Percentiles rank a stretch among this genome's conserved stretches.
phyloP scores from a whole-genome alignment of 2,888 invertebrate genomes.

The Orchestes rusci region DNA sequence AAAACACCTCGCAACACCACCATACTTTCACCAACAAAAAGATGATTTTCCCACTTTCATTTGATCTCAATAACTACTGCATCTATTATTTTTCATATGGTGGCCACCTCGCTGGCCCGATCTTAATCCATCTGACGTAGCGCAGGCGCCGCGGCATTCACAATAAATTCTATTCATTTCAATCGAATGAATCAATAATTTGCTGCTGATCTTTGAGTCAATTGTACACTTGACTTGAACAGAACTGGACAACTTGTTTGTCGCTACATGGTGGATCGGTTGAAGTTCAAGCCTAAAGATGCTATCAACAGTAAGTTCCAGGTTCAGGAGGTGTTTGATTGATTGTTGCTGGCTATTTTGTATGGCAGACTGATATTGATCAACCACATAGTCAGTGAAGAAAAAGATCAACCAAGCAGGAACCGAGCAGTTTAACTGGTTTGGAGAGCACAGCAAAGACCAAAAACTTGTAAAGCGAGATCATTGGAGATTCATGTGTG shows the following conservation, averaged over 20 bases:
- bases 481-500: too few species aligned
- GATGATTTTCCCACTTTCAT: too few species aligned
- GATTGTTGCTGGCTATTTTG: constrained; percentile 16
- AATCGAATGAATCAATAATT: background rate
- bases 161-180: constrained; percentile 22
- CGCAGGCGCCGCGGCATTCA: constrained; percentile 26
- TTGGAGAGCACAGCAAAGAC: too few species aligned
- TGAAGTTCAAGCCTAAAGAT: constrained; percentile 49
- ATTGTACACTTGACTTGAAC: constrained; percentile 77
- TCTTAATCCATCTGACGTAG: constrained; percentile 20
- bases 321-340: too few species aligned
- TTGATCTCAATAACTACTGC: constrained; percentile 35
- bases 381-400: too few species aligned
- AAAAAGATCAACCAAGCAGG: too few species aligned
- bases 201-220: constrained; percentile 48
- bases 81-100: constrained; percentile 33
- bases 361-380: too few species aligned
- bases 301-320: constrained; percentile 41
- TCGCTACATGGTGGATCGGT: constrained; percentile 60
- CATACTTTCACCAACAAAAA: too few species aligned
- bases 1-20: too few species aligned
- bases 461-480: too few species aligned
- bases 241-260: constrained; percentile 75
- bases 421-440: too few species aligned
- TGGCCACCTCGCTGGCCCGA: constrained; percentile 18